Percentiles rank a stretch among this genome's conserved stretches.
Conservation (phyloP, 2,888 invertebrate species). For the Drosophila nr. medialis region DNA sequence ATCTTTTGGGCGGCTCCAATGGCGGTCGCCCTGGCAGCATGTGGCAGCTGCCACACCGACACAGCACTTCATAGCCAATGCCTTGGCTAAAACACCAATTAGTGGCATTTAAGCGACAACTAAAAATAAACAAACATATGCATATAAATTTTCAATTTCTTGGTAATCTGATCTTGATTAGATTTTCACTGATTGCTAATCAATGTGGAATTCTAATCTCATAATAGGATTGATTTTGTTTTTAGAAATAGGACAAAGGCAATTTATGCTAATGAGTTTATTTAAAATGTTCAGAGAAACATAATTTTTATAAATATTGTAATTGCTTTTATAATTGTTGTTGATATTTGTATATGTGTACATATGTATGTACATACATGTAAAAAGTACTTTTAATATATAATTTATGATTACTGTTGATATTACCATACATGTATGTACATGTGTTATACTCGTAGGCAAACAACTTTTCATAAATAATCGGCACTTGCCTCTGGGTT, state of each 20-base stretch:
- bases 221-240: background rate
- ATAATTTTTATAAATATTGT: background rate
- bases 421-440: background rate
- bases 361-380: background rate
- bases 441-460: background rate
- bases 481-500: rapidly evolving
- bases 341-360: background rate
- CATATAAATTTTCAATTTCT: background rate
- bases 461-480: background rate
- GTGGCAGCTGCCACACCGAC: slow-evolving; percentile 2
- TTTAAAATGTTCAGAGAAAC: background rate
- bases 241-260: background rate
- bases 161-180: background rate
- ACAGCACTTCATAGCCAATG: slow-evolving; percentile 3
- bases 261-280: background rate
- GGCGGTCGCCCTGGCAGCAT: background rate
- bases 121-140: background rate
- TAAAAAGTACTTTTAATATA: no score
- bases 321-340: background rate
- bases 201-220: background rate
- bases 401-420: background rate
- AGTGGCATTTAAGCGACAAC: slow-evolving; percentile 17
- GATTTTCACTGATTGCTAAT: background rate
- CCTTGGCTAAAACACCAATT: slow-evolving; percentile 41
- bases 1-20: slow-evolving; percentile 24